phyloP scores from a whole-genome alignment of 2,797 vertebrate species.

The Bradypodion pumilum region DNA sequence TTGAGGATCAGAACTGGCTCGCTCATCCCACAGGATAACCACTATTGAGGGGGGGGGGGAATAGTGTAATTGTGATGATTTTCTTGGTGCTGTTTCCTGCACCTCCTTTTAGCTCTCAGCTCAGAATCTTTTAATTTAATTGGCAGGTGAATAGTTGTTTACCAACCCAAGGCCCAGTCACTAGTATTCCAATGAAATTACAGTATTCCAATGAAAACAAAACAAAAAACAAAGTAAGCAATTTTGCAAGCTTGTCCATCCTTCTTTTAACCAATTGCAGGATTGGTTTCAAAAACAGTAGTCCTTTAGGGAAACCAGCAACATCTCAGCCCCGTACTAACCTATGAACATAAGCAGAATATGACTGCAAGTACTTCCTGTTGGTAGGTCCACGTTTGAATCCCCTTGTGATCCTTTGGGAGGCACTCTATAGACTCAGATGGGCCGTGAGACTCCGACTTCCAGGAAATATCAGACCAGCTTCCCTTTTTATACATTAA shows the following conservation, averaged over 20 bases:
- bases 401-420: not conserved
- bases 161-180: not conserved
- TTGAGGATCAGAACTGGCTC: not conserved
- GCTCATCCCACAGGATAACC: not conserved
- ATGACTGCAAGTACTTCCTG: not conserved
- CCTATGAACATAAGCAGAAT: not conserved
- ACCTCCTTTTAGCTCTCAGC: not conserved
- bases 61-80: not conserved
- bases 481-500: no score
- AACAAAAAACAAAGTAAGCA: not conserved
- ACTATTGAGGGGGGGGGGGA: not conserved
- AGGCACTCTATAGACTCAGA: no score
- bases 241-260: not conserved
- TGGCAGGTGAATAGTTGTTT: not conserved
- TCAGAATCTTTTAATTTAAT: not conserved
- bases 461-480: no score
- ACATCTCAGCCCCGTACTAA: no score
- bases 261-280: not conserved
- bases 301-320: not conserved
- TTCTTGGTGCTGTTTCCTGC: not conserved
- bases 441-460: no score
- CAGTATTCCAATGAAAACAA: not conserved
- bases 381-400: not conserved
- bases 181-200: no score
- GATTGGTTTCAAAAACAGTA: not conserved